These are phyloP conservation scores for Rosalia funebris DNA, from an alignment of 2,888 invertebrate genomes.

Conservation along the genomic window DNA sequence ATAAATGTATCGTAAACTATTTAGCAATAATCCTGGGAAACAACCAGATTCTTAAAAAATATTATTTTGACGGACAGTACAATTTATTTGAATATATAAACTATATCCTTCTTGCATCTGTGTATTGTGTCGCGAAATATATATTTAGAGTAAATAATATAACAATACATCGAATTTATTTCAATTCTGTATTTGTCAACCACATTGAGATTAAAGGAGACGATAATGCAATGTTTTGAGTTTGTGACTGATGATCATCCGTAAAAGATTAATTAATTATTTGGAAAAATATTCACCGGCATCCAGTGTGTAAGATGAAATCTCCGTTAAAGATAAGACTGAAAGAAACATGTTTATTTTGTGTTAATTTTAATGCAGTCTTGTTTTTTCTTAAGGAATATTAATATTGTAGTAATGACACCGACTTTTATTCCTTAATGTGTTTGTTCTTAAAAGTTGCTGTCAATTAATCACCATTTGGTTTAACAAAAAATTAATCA, in stretches of 20 bases:
- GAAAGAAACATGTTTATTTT: slow-evolving; percentile 52
- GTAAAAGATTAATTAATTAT: slow-evolving; percentile 52
- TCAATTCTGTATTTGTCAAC: no score
- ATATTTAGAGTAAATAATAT: no score
- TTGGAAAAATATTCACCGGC: slow-evolving; percentile 42
- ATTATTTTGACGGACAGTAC: no score
- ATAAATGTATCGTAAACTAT: no score
- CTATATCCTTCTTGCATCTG: no score
- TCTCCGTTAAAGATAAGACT: slow-evolving; percentile 44
- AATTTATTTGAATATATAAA: no score
- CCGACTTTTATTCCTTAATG: slow-evolving; percentile 11
- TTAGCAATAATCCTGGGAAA: no score
- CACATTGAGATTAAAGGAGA: slow-evolving; percentile 32
- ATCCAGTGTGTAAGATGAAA: slow-evolving; percentile 42
- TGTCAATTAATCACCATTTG: slow-evolving; percentile 13
- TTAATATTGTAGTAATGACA: slow-evolving; percentile 42
- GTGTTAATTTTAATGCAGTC: slow-evolving; percentile 51
- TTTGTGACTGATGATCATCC: slow-evolving; percentile 53
- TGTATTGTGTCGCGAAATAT: no score
- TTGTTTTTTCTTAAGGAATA: slow-evolving; percentile 42
- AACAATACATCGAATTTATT: no score
- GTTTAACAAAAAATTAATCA: not conserved
- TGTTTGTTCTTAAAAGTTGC: slow-evolving; percentile 3
- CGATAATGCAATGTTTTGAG: slow-evolving; percentile 49
- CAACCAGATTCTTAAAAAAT: no score